Evolutionary conservation across 2,888 invertebrate species (phyloP), one percentile per base, ranked within the genome.

Genomic region (Drosophila incognita): DNA sequence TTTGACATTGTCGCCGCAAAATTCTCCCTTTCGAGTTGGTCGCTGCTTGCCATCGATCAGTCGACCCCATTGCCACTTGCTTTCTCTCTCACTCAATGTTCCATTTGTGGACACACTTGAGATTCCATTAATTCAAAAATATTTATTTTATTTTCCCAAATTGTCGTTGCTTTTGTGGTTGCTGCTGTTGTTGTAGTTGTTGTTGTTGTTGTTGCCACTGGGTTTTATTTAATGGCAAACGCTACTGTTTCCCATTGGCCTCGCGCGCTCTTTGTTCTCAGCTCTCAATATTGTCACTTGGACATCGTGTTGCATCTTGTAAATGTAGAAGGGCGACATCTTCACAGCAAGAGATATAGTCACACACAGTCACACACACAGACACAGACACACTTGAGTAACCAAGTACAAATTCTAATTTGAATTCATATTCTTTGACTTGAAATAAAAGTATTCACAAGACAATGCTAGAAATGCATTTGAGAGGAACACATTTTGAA

Each of bases 31-130:
- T 72, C 76, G 56, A 77, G 80, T 80, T 76, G 68, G 80, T 85
- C 83, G 69, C 57, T 56, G 67, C 54, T 61, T 46, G 38, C 70
- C 85, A 67, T 62, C 69, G 71, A 82, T 84, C 82, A 69, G 82
- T 60, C 77, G 69, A 79, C 78, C 78, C 78, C 78, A 77, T 51
- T 72, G 81, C 71, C 29, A 38, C 59, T 58, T 52, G 21, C 66
- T 46, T 36, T 53, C 52, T 67, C 63, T 62, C 61, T 21, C 21
- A 10, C 49, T 40, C 52, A 80, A 68, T 76, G 78, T 86, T 87
- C 84, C 89, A 87, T 90, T 90, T 87, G 87, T 87, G 90, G 89
- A 90, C 90, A 90, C 87, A 87, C 87, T 87, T 87, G 87, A 87
- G 87, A 84, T 89, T 87, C 87, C 90, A 87, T 90, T 87, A 87